phyloP scores from a whole-genome alignment of 1,140 invertebrate genomes.

The Drosophila eugracilis region DNA sequence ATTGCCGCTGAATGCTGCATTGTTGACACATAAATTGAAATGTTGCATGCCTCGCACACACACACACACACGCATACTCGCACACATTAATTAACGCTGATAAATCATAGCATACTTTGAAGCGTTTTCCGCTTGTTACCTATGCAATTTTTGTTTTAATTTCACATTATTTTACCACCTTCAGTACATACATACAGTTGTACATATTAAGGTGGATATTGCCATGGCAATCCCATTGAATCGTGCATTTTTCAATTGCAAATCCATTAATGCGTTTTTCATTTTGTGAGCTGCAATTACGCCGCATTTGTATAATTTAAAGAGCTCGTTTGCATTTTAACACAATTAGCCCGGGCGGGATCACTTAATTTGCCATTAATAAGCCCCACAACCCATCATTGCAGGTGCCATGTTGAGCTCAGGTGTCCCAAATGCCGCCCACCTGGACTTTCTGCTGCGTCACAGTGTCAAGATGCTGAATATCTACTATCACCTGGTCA shows the following conservation, averaged over 20 bases:
- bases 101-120: constrained; percentile 76
- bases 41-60: constrained; percentile 44
- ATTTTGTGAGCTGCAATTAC: constrained; percentile 66
- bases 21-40: constrained; percentile 81
- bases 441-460: constrained; percentile 85
- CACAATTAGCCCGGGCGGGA: constrained; percentile 58
- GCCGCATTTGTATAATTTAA: constrained; percentile 68
- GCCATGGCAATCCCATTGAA: constrained; percentile 30
- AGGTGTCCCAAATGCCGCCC: constrained; percentile 32
- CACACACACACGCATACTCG: neutral
- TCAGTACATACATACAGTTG: constrained; percentile 4
- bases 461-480: constrained; percentile 89
- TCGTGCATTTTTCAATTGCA: constrained; percentile 45
- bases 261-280: constrained; percentile 74
- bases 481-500: constrained; percentile 90
- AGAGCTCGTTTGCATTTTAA: constrained; percentile 62
- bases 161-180: constrained; percentile 64
- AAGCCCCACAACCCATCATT: constrained; percentile 32
- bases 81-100: constrained; percentile 61
- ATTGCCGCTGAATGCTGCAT: constrained; percentile 58
- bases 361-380: constrained; percentile 72
- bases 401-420: constrained; percentile 60
- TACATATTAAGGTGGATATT: neutral
- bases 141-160: constrained; percentile 76
- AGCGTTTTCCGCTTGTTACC: constrained; percentile 77